Evolutionary conservation across 2,113 vertebrate species (phyloP), one percentile per base, ranked within the genome.

Genomic region (Australoheros scitulus): DNA sequence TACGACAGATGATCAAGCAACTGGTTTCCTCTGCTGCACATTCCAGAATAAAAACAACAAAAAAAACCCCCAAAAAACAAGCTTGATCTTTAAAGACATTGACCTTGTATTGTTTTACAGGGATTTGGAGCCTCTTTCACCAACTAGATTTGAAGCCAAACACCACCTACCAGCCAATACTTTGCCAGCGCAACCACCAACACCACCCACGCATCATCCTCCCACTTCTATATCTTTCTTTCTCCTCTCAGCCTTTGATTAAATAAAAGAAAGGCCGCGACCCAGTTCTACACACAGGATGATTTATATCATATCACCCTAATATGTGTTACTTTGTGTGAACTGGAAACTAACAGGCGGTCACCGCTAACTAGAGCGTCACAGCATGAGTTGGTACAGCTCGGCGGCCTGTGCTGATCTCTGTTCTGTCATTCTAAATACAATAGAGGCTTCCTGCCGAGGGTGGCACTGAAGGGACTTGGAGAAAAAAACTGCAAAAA

Each of bases 371-470:
- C 89, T 87, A 77, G 77, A 87, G 87, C 79, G 58, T 76, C 77
- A 2, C 89, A 78, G 83, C 81, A 55, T 68, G 87, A 75, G 68
- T 1, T 52, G 79, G 58, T 82, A 26, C 13, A 36, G 70, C 85
- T 82, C 81, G 34, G 63, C 63, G 61, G 65, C 82, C 68, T 84
- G 64, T 11, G 36, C 83, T 78, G 85, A 86, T 86, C 83, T 81
- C 68, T 80, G 64, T 83, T 91, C 77, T 70, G 82, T 87, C 79
- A 79, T 87, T 83, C 63, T 60, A 76, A 83, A 83, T 75, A 78
- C 50, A 68, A 68, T 56, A 80, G 65, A 87, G 76, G 24, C 82
- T 77, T 81, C 86, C 84, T 50, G 82, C 61, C 85, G 68, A 55
- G 26, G 20, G 18, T 34, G 68, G 47, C 47, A 55, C 52, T 34